These are phyloP conservation scores for Lagodon rhomboides DNA, from an alignment of 2,797 vertebrate genomes.

Conservation along the genomic window DNA sequence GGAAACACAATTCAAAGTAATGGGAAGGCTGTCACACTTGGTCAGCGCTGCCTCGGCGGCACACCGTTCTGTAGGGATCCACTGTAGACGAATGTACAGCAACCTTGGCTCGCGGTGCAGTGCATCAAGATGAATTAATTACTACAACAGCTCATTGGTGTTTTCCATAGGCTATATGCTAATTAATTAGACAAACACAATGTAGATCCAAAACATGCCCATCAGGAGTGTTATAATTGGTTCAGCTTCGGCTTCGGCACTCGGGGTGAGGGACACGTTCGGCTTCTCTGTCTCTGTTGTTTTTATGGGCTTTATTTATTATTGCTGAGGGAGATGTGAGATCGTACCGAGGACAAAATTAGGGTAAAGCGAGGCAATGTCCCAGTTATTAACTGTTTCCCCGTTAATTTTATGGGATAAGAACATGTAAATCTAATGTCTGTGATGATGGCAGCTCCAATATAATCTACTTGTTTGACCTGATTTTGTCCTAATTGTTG, in stretches of 20 bases:
- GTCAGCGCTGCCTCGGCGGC: conserved; percentile 47
- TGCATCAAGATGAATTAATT: conserved; percentile 72
- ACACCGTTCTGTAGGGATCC: conserved; percentile 44
- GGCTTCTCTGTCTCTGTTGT: conserved; percentile 41
- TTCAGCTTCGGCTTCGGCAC: conserved; percentile 43
- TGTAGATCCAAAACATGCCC: conserved; percentile 74
- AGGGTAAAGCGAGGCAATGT: conserved; percentile 32
- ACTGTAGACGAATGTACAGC: conserved; percentile 61
- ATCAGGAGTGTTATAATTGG: conserved; percentile 79
- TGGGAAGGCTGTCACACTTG: conserved; percentile 53
- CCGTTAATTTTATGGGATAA: conserved; percentile 25
- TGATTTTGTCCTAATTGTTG: conserved; percentile 7
- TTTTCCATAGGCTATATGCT: conserved; percentile 77
- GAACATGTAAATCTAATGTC: conserved; percentile 10
- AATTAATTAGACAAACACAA: conserved; percentile 82
- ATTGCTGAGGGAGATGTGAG: conserved; percentile 52
- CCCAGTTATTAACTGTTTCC: conserved; percentile 24
- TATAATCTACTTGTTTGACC: conserved; percentile 1
- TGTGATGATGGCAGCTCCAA: background rate
- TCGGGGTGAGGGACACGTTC: conserved; percentile 55
- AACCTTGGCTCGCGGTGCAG: conserved; percentile 67
- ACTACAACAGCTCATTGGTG: conserved; percentile 59
- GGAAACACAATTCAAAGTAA: conserved; percentile 64
- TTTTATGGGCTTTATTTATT: conserved; percentile 55
- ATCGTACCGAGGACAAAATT: conserved; percentile 43